Evolutionary conservation across 1,140 invertebrate genomes (phyloP).

Genomic region (Drosophila bocqueti): DNA sequence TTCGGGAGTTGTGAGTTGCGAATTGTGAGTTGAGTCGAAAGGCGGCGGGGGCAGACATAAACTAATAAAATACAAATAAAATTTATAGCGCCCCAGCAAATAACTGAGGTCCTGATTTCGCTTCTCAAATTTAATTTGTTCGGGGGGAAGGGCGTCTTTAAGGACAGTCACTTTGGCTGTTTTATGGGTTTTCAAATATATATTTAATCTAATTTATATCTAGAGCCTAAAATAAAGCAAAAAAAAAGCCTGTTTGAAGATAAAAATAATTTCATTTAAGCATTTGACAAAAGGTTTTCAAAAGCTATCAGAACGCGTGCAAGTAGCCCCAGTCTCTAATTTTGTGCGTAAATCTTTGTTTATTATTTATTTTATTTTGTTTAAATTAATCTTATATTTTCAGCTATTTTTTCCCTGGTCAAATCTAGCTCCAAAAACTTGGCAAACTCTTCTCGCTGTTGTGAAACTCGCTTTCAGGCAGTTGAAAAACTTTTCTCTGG

Average conservation of each 20-base stretch:
- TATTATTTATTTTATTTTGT: background rate
- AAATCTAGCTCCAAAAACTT: background rate
- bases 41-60: conserved; percentile 16
- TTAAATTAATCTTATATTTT: background rate
- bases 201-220: background rate
- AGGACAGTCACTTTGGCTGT: background rate
- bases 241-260: background rate
- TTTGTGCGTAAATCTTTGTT: background rate
- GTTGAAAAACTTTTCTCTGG: conserved; percentile 38
- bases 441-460: background rate
- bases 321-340: too few species aligned
- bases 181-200: background rate
- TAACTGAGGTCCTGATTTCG: conserved; percentile 53
- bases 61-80: conserved; percentile 70
- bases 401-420: background rate
- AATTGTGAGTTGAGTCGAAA: conserved; percentile 1
- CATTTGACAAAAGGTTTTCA: background rate
- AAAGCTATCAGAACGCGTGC: background rate
- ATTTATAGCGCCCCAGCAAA: conserved; percentile 63
- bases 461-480: conserved; percentile 55
- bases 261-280: background rate
- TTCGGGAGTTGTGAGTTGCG: background rate
- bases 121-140: conserved; percentile 25
- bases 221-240: background rate
- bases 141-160: background rate